Conservation (phyloP, 2,888 invertebrate genomes). For the Achlya flavicornis region DNA sequence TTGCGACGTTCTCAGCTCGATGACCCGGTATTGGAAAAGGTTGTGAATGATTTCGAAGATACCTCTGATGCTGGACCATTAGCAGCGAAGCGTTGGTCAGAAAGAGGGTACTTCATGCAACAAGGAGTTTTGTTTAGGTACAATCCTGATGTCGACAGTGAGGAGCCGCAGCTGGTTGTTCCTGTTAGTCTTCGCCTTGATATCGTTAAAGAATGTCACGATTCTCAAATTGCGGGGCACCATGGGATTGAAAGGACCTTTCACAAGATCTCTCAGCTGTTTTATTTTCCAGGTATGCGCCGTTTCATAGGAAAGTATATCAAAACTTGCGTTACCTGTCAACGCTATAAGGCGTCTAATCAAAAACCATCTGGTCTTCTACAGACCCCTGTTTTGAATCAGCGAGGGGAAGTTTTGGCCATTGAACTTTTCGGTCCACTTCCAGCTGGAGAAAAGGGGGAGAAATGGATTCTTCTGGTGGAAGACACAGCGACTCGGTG, state of each 20-base stretch:
- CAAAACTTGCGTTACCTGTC: constrained; percentile 21
- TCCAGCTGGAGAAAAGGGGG: constrained; percentile 22
- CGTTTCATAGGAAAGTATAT: constrained; percentile 28
- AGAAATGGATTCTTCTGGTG: constrained; percentile 26
- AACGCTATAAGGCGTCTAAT: constrained; percentile 23
- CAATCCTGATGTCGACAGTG: background rate
- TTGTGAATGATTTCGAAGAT: too few relatives aligned
- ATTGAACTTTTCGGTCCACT: constrained; percentile 35
- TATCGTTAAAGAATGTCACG: constrained; percentile 17
- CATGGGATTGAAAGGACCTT: constrained; percentile 19
- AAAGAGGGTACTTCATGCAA: too few relatives aligned
- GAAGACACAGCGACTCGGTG: constrained; percentile 34
- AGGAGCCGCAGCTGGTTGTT: constrained; percentile 14
- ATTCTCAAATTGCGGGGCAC: constrained; percentile 23
- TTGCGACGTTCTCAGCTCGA: too few relatives aligned
- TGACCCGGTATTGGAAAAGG: too few relatives aligned
- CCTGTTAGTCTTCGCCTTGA: constrained; percentile 4
- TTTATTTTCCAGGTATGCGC: constrained; percentile 22
- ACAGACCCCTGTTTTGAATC: constrained; percentile 2
- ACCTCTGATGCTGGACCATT: too few relatives aligned
- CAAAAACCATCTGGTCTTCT: constrained; percentile 16
- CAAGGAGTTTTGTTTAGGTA: too few relatives aligned
- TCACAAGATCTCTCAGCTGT: constrained; percentile 6
- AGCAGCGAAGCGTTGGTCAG: too few relatives aligned
- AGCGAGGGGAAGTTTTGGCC: constrained; percentile 12